Base-by-base conservation (phyloP, 2,797 vertebrate species). In the Paedocypris micromegethes region DNA sequence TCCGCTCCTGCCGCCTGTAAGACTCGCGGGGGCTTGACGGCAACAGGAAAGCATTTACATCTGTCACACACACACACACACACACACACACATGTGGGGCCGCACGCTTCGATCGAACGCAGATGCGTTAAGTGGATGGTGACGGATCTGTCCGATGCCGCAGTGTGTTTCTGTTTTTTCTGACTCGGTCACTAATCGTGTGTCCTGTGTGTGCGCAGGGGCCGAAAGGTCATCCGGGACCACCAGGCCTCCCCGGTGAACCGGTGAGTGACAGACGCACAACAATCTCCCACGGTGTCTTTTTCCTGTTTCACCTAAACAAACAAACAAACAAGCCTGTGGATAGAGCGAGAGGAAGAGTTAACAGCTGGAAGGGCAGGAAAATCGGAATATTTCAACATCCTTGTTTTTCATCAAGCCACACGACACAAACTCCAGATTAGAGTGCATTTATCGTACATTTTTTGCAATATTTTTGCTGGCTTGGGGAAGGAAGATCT, bases 141-240 rank as follows among this genome's bases (percentile, higher is more conserved):
- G 41, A 60, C 44, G 39, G 5, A 64, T 66, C 40, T 66, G 3
- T 52, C 59, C 6, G 47, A 49, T 41, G 45, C 58, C 48, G 9
- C 38, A 45, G 58, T 39, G 5, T 57, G 38, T 56, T 39, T 39
- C 37, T 46, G 52, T 56, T 6, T 66, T 66, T 44, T 23, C 5
- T 52, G 4, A 58, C 37, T 58, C 4, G 23, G 23, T 23, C 23
- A 23, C 23, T 23, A 23, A 5, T 4, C 49, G 53, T 41, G 6
- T 68, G 70, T 67, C 51, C 37, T 79, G 75, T 83, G 46, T 81
- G 54, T 84, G 66, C 71, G 39, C 66, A 91, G 90, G 90, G 95
- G 72, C 88, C 90, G 71, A 96, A 90, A 87, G 95, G 95, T 73
- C 88, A 94, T 75, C 92, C 89, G 73, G 95, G 95, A 86, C 92